Evolutionary conservation across 2,797 vertebrate genomes (phyloP), one percentile per base, ranked within the genome.

Genomic region (Hemibagrus guttatus): DNA sequence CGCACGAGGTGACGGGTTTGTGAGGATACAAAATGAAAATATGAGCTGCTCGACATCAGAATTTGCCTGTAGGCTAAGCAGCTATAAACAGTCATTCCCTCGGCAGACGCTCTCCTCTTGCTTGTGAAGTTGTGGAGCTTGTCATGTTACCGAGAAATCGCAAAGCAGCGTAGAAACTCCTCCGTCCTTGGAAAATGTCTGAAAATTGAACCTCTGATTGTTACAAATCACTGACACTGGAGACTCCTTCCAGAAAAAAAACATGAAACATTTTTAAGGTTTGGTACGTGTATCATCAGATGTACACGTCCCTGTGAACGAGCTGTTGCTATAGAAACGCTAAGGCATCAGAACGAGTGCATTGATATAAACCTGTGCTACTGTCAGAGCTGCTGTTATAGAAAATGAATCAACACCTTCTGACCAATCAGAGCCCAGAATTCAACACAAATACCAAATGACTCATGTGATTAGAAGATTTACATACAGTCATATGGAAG

Each of bases 41-140:
- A 46, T 46, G 35, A 81, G 35, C 46, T n/a, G 26, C 26, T 46
- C 35, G 1, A 46, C 79, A 64, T 3, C 59, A 81, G 59, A 81
- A 46, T 63, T n/a, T 63, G 59, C 79, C 79, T 81, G 26, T 6
- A 63, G 79, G 79, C 23, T 39, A 46, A 63, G 17, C 79, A 49
- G 58, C 23, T n/a, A 46, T 42, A 46, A 79, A n/a, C 35, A 81
- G 79, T 17, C 11, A 12, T 16, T 46, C n/a, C 21, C 31, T 61
- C 35, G 14, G 28, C 75, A 58, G 75, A 4, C 21, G 14, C 56
- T 19, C n/a, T 14, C 59, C 76, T 59, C 54, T 23, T 6, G 3
- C 56, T 59, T 59, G 56, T 80, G 35, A n/a, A 80, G 56, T 80
- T 61, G 31, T 14, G 23, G 56, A 42, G 35, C 6, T 39, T 59